Base-by-base conservation (phyloP, 2,888 invertebrate species). In the Metallyticus violacea region DNA sequence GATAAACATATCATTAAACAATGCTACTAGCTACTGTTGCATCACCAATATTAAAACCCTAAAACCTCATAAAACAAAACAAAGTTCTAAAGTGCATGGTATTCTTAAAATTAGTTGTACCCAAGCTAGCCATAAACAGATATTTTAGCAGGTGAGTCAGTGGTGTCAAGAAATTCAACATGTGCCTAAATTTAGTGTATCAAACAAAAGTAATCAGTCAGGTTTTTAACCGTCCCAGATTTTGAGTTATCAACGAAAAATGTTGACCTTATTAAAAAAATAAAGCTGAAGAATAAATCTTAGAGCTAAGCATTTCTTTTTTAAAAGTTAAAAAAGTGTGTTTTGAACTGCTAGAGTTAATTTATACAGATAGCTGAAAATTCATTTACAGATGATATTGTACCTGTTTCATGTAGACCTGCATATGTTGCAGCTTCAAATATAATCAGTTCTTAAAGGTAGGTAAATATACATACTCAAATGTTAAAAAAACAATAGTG, bases 141-240 rank as follows among this genome's bases (percentile, higher is more conserved):
- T 62, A 15, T 15, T 62, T 3, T 1, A 62, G 40, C 15, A 62
- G 78, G n/a, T 78, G 26, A 26, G 28, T 82, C 77, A 62, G 62
- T 81, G 62, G 83, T 83, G 83, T 76, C 83, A 28, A 83, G 29
- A 83, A 83, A 28, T 83, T 25, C 26, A 62, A 28, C 25, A n/a
- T 83, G 83, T 77, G 83, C 83, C 83, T 83, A 83, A 83, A 22
- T 62, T 26, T 76, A 77, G 6, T 77, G 76, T 77, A 77, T 26
- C n/a, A 77, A 22, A 27, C 5, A 26, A 77, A n/a, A 15, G 76
- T 40, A 26, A 62, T 26, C 2, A 26, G 81, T 22, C 83, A 77
- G 25, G 76, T 30, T 81, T 27, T 7, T 25, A 77, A 83, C 83
- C 83, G 83, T 83, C 83, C 83, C 77, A 77, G 6, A 29, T 26